phyloP scores from a whole-genome alignment of 2,888 invertebrate species.

The Brassicogethes aeneus region DNA sequence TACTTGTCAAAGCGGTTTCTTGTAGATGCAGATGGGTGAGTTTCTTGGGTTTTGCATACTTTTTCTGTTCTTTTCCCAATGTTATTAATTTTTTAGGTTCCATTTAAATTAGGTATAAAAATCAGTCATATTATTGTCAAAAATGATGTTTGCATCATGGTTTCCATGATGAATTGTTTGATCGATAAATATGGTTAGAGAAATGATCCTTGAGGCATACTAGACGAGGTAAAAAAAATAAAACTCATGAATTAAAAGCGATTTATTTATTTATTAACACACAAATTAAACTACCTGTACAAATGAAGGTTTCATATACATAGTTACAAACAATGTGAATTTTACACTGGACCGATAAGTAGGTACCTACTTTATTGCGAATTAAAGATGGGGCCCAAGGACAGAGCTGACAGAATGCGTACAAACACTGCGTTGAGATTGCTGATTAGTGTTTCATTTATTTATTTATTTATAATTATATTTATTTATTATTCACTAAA shows the following conservation, averaged over 20 bases:
- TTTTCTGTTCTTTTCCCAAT: no score
- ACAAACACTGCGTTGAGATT: constrained; percentile 13
- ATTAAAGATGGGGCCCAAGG: constrained; percentile 21
- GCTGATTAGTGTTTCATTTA: constrained; percentile 5
- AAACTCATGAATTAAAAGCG: constrained; percentile 29
- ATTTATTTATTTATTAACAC: constrained; percentile 41
- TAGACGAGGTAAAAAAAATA: constrained; percentile 1
- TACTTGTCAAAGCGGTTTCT: constrained; percentile 17
- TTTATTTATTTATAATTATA: no score
- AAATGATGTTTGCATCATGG: no score
- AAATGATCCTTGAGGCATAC: no score
- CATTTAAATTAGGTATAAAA: no score
- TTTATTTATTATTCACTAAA: constrained; percentile 1
- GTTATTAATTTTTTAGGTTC: no score
- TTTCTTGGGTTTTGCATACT: no score
- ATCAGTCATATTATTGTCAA: no score
- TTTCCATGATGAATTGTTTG: no score
- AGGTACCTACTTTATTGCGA: constrained; percentile 31
- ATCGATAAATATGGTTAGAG: no score
- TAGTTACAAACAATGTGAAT: constrained; percentile 39
- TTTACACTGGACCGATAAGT: constrained; percentile 41
- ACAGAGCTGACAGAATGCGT: constrained; percentile 10
- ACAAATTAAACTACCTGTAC: constrained; percentile 43
- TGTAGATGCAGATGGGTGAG: neutral
- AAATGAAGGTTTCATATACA: constrained; percentile 40